Base-by-base conservation (phyloP, 92 coral and sea anemone genomes). In the Ricordea florida region DNA sequence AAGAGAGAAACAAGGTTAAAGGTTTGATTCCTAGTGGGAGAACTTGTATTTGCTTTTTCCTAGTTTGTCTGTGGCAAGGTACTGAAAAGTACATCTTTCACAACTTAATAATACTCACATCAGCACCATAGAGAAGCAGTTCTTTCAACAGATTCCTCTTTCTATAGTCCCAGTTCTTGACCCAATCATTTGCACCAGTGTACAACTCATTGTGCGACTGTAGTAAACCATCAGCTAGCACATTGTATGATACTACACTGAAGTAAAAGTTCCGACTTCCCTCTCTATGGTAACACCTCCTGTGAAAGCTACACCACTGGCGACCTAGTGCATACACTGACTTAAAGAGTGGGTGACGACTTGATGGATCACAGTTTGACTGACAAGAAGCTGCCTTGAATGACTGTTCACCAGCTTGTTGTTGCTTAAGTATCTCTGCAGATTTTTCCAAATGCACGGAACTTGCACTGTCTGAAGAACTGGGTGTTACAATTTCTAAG, bases 131-230 rank as follows among this genome's bases (percentile, higher is more conserved):
- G 36, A 78, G 63, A 33, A 85, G 87, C 32, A 94, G 57, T 60
- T 94, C 98, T 41, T 80, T 76, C 38, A 94, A 36, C 9, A 94
- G 82, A 49, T 94, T 94, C 45, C 74, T 89, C 45, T 84, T 83
- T 26, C 98, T 85, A 82, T 88, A 94, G 49, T 89, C 98, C 98
- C 98, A 94, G 13, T 77, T 45, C 23, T 92, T 69, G 31, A 79
- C 24, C 97, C 93, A 88, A 5, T 60, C 36, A 10, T 76, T 59
- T 24, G 71, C 52, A 53, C 89, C 90, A 24, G 50, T 74, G 60
- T 94, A 94, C 44, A 94, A 69, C 37, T 31, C 33, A 43, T 60
- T 65, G 51, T 94, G 82, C 13, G 89, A 62, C 32, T 85, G 66
- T 20, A 94, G 67, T 42, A 94, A 71, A 18, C 72, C 62, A 83